phyloP scores from a whole-genome alignment of 2,113 vertebrate genomes.

The Hiodon alosoides region DNA sequence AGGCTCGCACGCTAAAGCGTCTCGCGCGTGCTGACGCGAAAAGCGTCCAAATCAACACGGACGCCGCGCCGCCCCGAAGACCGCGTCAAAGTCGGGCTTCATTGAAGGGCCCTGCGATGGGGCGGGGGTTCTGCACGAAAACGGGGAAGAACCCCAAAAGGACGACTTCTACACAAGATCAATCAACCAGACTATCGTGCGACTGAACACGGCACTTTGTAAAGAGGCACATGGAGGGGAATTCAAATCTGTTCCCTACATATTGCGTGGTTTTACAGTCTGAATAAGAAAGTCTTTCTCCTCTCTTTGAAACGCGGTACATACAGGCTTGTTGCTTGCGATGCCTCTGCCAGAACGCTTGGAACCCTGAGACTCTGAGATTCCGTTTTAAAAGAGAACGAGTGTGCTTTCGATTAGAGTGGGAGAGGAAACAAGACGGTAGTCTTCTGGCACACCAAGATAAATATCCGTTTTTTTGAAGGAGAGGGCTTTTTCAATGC shows the following conservation, averaged over 20 bases:
- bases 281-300: background rate
- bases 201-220: background rate
- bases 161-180: constrained; percentile 7
- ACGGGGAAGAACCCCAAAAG: background rate
- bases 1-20: background rate
- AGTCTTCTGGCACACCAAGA: no score
- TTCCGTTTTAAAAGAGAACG: no score
- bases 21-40: background rate
- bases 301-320: background rate
- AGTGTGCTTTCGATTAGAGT: no score
- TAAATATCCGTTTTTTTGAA: no score
- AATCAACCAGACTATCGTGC: background rate
- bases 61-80: no score
- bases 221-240: background rate
- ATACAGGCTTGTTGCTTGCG: background rate
- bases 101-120: background rate
- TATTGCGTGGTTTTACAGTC: background rate
- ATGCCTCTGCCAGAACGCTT: background rate
- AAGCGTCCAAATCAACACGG: background rate
- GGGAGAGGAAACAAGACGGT: background rate
- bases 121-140: background rate
- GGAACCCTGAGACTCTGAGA: background rate
- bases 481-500: no score
- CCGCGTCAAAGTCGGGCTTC: no score
- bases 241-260: background rate